These are phyloP conservation scores for Peromyscus nudipes DNA, from an alignment of 2,797 vertebrate species.

Conservation along the genomic window DNA sequence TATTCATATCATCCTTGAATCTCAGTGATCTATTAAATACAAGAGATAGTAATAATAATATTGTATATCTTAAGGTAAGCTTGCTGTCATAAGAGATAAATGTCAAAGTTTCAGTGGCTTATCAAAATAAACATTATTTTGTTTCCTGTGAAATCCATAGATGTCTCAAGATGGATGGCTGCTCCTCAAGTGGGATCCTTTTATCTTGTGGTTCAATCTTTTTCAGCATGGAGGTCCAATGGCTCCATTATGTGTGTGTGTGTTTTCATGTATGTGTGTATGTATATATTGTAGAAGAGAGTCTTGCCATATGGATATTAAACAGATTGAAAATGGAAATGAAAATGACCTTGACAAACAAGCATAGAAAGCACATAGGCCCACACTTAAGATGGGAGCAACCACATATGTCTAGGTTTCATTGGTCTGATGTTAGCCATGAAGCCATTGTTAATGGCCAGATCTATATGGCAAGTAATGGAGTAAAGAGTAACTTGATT, in stretches of 20 bases:
- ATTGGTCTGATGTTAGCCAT: background rate
- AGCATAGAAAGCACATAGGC: background rate
- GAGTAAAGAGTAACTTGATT: background rate
- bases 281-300: accelerated
- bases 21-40: background rate
- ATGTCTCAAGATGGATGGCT: background rate
- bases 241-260: background rate
- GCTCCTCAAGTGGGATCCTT: background rate
- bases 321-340: background rate
- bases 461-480: background rate
- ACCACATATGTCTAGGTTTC: background rate
- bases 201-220: background rate
- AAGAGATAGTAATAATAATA: background rate
- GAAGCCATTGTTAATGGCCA: background rate
- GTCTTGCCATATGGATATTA: background rate
- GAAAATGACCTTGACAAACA: background rate
- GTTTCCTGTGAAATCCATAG: background rate
- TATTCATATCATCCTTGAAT: background rate
- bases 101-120: background rate
- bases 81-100: background rate
- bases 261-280: background rate
- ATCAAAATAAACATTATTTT: background rate
- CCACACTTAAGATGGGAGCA: background rate
- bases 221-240: background rate
- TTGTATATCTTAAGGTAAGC: background rate